These are phyloP conservation scores for Porites lobata DNA, from an alignment of 92 coral and sea anemone species.

Conservation along the genomic window DNA sequence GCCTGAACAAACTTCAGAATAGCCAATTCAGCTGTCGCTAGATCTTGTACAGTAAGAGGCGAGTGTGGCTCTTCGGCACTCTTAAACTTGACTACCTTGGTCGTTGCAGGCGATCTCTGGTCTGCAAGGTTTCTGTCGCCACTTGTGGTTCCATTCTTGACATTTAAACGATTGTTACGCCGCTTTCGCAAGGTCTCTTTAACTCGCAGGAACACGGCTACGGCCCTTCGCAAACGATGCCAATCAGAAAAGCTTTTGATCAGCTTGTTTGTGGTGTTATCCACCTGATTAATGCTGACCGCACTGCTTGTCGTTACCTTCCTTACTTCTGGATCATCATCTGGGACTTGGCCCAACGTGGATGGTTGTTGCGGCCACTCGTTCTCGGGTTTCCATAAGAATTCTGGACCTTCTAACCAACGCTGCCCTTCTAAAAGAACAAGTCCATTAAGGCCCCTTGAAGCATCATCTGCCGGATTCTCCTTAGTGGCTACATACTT, in stretches of 20 bases:
- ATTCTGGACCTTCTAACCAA: slow-evolving; percentile 39
- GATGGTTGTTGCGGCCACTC: slow-evolving; percentile 13
- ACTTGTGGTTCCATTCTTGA: neutral
- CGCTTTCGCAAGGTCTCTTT: neutral
- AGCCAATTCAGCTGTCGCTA: slow-evolving; percentile 10
- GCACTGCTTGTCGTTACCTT: neutral
- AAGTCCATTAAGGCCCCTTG: slow-evolving; percentile 13
- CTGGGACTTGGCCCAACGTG: neutral
- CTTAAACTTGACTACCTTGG: neutral
- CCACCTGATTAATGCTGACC: neutral
- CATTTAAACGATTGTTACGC: neutral
- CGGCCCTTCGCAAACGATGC: neutral
- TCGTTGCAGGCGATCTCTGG: neutral
- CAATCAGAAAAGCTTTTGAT: neutral
- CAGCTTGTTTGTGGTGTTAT: neutral
- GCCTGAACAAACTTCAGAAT: slow-evolving; percentile 21
- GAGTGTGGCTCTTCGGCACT: neutral
- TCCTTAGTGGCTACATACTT: slow-evolving; percentile 28
- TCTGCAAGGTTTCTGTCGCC: neutral
- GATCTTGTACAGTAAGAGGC: slow-evolving; percentile 15
- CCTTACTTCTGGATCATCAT: slow-evolving; percentile 9
- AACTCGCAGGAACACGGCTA: neutral
- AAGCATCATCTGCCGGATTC: slow-evolving; percentile 40
- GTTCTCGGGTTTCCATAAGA: slow-evolving; percentile 29
- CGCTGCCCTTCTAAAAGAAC: neutral